Base-by-base conservation (phyloP, 2,888 invertebrate genomes). In the Lasioglossum pauxillum region DNA sequence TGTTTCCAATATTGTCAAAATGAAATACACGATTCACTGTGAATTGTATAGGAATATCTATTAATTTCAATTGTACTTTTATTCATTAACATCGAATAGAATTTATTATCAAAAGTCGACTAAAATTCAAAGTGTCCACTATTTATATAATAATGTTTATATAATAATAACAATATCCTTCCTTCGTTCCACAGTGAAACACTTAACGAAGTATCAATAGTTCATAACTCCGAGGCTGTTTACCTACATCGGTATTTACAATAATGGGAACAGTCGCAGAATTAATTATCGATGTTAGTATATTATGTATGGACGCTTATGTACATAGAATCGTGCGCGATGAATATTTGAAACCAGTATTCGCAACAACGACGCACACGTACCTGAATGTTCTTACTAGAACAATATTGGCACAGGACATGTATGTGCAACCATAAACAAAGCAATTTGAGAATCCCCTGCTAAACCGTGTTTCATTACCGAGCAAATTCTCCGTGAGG, bases 221-320 rank as follows among this genome's bases (percentile, higher is more conserved):
- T 31, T 53, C 35, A 73, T 80, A 79, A 80, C 71, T 82, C 78
- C 12, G 72, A 27, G 53, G 35, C 72, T 78, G 75, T 78, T 78
- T 75, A 57, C 75, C 69, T 49, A 23, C 78, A 31, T 53, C 23
- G 31, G n/a, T 73, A 49, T 73, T 73, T 73, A 44, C 73, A 49
- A 31, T 41, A 46, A 31, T 27, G 12, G 27, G 46, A 78, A 69
- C 23, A 78, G n/a, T 67, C 71, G 10, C 67, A 69, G 27, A 44
- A 71, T 73, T 69, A 46, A 27, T 44, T 75, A 69, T 78, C 67
- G 60, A 53, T 82, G 57, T 53, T 71, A 27, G 38, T 73, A n/a
- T n/a, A 60, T 41, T 31, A 53, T 41, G 41, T 57, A 38, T 31
- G 7, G 16, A 16, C 44, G 57, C 41, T 16, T 72, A 23, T 41